Evolutionary conservation across 2,797 vertebrate genomes (phyloP).

Genomic region (Tokudaia tokunoshimensis): DNA sequence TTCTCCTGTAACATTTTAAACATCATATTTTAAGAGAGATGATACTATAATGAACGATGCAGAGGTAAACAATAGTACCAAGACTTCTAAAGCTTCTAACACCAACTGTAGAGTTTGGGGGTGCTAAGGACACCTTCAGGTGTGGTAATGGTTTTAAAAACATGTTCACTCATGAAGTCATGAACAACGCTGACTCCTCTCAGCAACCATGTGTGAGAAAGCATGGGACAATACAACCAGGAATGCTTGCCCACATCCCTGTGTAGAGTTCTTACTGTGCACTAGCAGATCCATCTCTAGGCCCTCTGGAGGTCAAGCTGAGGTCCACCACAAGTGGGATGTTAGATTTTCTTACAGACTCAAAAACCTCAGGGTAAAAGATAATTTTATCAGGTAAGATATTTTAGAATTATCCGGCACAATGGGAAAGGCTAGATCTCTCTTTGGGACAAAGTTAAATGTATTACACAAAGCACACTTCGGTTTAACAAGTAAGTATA

Average conservation of each 20-base stretch:
- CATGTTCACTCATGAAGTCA: background rate
- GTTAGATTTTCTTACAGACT: background rate
- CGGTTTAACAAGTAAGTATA: background rate
- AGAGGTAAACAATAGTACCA: background rate
- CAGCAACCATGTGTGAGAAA: background rate
- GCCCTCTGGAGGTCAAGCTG: background rate
- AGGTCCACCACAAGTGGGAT: background rate
- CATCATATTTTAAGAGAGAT: background rate
- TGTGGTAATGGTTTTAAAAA: background rate
- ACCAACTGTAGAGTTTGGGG: background rate
- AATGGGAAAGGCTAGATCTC: background rate
- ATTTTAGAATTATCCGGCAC: background rate
- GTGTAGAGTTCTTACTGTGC: background rate
- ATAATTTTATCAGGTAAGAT: background rate
- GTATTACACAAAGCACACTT: background rate
- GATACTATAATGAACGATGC: background rate
- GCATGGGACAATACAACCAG: background rate
- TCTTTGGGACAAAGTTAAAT: background rate
- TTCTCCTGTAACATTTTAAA: background rate
- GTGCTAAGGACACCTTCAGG: background rate
- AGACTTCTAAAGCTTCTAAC: background rate
- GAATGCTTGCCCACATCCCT: background rate
- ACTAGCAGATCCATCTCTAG: background rate
- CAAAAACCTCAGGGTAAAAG: background rate
- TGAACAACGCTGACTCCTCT: background rate